These are phyloP conservation scores for Melanotaenia boesemani DNA, from an alignment of 2,797 vertebrate species.

Conservation along the genomic window DNA sequence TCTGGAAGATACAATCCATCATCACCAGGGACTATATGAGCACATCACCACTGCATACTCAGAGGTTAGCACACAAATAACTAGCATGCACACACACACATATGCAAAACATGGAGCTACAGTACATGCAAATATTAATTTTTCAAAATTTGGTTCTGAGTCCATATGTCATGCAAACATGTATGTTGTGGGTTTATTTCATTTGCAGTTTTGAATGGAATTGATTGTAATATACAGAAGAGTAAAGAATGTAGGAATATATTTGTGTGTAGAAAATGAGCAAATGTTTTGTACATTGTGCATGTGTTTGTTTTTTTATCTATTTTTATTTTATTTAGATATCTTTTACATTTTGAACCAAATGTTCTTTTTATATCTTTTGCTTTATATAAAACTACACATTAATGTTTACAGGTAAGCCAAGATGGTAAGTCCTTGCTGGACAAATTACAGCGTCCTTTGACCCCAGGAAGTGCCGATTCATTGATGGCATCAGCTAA, in stretches of 20 bases:
- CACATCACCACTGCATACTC: slow-evolving; percentile 96
- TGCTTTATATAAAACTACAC: not conserved
- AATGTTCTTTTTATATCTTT: not conserved
- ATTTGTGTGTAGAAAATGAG: not conserved
- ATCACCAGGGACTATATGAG: slow-evolving; percentile 97
- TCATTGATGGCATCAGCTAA: slow-evolving; percentile 95
- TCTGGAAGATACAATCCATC: slow-evolving; percentile 97
- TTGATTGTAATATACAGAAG: not conserved
- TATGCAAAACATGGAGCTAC: slow-evolving; percentile 15
- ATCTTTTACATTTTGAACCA: not conserved
- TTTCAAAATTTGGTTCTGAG: slow-evolving; percentile 4
- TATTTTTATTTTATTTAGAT: not conserved
- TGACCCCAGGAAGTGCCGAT: slow-evolving; percentile 95
- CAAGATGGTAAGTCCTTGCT: slow-evolving; percentile 97
- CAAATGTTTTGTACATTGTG: no score
- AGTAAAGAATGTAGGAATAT: not conserved
- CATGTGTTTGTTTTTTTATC: not conserved
- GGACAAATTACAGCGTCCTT: slow-evolving; percentile 95
- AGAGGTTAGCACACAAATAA: slow-evolving; percentile 82
- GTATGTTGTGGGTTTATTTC: not conserved
- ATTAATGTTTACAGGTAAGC: slow-evolving; percentile 86
- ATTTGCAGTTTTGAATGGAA: not conserved
- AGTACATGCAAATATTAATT: slow-evolving; percentile 10
- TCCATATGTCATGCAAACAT: not conserved
- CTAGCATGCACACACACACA: not conserved